phyloP scores from a whole-genome alignment of 2,113 vertebrate genomes.

The Lampris incognitus region DNA sequence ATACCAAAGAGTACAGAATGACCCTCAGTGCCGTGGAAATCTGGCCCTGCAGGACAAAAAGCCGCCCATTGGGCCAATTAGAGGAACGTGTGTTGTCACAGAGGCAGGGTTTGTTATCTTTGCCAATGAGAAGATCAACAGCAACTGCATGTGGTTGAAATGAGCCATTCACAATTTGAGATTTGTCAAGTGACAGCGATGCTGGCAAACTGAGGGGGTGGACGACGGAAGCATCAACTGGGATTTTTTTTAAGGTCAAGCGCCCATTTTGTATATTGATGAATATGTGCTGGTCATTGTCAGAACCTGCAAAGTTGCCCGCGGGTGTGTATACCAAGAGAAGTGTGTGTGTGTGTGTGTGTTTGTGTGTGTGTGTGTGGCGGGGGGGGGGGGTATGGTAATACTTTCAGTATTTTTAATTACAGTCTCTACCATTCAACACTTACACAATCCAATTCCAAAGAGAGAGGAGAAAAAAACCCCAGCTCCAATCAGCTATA shows the following conservation, averaged over 20 bases:
- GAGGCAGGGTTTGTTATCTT: neutral
- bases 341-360: constrained; percentile 23
- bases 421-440: constrained; percentile 3
- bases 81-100: neutral
- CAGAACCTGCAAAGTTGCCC: constrained; percentile 18
- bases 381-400: neutral
- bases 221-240: neutral
- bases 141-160: neutral
- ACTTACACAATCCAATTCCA: constrained; percentile 37
- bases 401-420: constrained; percentile 37
- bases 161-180: constrained; percentile 1
- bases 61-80: neutral
- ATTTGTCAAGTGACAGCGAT: neutral
- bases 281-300: neutral
- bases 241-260: neutral
- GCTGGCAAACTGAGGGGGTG: neutral
- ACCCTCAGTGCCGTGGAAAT: constrained; percentile 8
- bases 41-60: neutral
- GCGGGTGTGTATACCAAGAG: neutral
- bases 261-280: constrained; percentile 34
- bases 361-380: constrained; percentile 9
- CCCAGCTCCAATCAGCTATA: too few species aligned
- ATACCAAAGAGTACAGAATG: constrained; percentile 7
- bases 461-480: too few species aligned
- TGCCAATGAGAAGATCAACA: neutral